phyloP scores from a whole-genome alignment of 1,140 invertebrate genomes.

The Temnothorax curvispinosus region DNA sequence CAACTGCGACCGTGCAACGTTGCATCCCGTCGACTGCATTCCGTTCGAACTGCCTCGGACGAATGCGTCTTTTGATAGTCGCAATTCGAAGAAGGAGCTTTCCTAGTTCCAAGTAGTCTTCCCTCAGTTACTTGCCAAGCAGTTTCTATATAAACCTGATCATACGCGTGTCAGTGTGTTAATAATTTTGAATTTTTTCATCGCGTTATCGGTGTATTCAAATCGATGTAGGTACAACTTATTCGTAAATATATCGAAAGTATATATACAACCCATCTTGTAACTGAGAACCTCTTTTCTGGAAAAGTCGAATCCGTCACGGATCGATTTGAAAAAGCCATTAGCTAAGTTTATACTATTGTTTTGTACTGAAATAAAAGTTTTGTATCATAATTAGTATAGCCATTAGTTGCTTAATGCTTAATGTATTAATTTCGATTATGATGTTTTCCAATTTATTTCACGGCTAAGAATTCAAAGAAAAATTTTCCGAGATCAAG shows the following conservation, averaged over 20 bases:
- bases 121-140: not conserved
- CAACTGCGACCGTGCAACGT: constrained; percentile 46
- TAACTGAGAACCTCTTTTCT: not conserved
- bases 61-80: constrained; percentile 35
- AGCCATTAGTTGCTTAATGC: not conserved
- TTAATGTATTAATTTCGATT: no score
- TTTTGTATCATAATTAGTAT: not conserved
- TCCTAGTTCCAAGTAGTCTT: not conserved
- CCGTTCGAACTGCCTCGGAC: constrained; percentile 36
- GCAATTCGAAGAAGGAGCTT: constrained; percentile 33
- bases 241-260: not conserved
- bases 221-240: not conserved
- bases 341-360: constrained; percentile 1
- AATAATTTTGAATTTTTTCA: constrained; percentile 14
- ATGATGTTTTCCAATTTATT: not conserved
- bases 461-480: not conserved
- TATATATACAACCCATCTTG: not conserved
- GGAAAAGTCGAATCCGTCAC: not conserved
- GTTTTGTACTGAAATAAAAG: not conserved
- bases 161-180: not conserved
- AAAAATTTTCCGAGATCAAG: not conserved
- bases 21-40: constrained; percentile 53
- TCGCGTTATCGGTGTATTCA: not conserved
- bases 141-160: not conserved
- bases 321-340: not conserved